Percentiles rank a stretch among this genome's conserved stretches.
phyloP scores from a whole-genome alignment of 2,888 invertebrate genomes.

The Pantelozetes paolii region DNA sequence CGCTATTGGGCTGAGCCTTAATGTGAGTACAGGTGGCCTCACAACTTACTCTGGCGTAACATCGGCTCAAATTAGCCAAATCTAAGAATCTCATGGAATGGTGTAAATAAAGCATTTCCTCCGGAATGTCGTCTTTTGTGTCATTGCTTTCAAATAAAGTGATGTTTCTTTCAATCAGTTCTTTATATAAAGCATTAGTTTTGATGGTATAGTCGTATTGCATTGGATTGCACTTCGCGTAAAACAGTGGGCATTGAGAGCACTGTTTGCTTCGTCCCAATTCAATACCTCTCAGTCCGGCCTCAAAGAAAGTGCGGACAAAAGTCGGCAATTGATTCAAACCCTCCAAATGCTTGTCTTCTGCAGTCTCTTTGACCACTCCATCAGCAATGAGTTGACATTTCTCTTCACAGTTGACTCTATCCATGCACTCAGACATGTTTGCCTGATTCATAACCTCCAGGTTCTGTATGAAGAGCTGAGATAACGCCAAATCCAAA shows the following conservation, averaged over 20 bases:
- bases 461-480: slow-evolving; percentile 40
- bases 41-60: slow-evolving; percentile 39
- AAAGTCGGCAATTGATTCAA: slow-evolving; percentile 9
- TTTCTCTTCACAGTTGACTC: slow-evolving; percentile 40
- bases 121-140: background rate
- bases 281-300: slow-evolving; percentile 33
- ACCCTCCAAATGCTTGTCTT: slow-evolving; percentile 19
- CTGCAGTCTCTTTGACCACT: background rate
- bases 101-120: slow-evolving; percentile 37
- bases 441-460: slow-evolving; percentile 38
- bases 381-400: slow-evolving; percentile 27
- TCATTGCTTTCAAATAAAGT: slow-evolving; percentile 26
- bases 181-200: slow-evolving; percentile 36
- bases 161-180: slow-evolving; percentile 32
- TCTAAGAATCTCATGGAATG: slow-evolving; percentile 40
- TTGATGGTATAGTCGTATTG: slow-evolving; percentile 39
- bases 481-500: slow-evolving; percentile 6
- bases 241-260: background rate
- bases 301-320: slow-evolving; percentile 24
- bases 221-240: slow-evolving; percentile 4
- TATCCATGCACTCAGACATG: slow-evolving; percentile 36
- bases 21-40: slow-evolving; percentile 27
- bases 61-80: slow-evolving; percentile 39
- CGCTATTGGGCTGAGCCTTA: slow-evolving; percentile 21
- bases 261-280: slow-evolving; percentile 26